Base-by-base conservation (phyloP, 2,797 vertebrate species). In the Bufotes viridis region DNA sequence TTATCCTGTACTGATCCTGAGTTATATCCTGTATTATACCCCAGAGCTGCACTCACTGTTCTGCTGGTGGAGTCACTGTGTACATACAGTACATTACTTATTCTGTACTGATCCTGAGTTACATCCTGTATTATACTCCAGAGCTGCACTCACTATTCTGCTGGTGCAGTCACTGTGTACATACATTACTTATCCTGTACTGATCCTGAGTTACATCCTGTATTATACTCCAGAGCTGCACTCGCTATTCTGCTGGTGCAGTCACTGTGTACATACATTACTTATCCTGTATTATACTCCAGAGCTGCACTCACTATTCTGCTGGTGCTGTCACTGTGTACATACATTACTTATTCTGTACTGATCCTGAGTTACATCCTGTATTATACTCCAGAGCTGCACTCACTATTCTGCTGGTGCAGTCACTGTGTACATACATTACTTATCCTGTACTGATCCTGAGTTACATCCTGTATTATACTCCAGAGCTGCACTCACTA, bases 181-280 rank as follows among this genome's bases (percentile, higher is more conserved):
- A 24, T 67, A 67, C 63, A 67, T 24, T 67, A 67, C 22, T 12
- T 67, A 67, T 63, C 22, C 14, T 60, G 14, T 22, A 63, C 61
- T 63, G 61, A 63, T 63, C 61, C 61, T n/a, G 20, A n/a, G 61
- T 63, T 63, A 63, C 20, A 63, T 63, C 61, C 63, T 26, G n/a
- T 67, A 67, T 67, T 67, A 67, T 67, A 67, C 63, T n/a, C 61
- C 61, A 63, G 61, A 63, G 61, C 61, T 63, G 61, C 61, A 22
- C 61, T 63, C 61, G n/a, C 61, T 63, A n/a, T 63, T 63, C 61
- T 63, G 20, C 61, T 22, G 61, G 61, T 63, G 18, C 20, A n/a
- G 61, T 63, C 61, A 63, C 61, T 63, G 61, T 63, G 61, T 63
- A 63, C 61, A 63, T 63, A 63, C 61, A 63, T 63, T 63, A 63